A percentile compares a stretch with the other conserved stretches of the same genome.
phyloP scores from a whole-genome alignment of 1,140 invertebrate species.

The Bombus difficillimus region DNA sequence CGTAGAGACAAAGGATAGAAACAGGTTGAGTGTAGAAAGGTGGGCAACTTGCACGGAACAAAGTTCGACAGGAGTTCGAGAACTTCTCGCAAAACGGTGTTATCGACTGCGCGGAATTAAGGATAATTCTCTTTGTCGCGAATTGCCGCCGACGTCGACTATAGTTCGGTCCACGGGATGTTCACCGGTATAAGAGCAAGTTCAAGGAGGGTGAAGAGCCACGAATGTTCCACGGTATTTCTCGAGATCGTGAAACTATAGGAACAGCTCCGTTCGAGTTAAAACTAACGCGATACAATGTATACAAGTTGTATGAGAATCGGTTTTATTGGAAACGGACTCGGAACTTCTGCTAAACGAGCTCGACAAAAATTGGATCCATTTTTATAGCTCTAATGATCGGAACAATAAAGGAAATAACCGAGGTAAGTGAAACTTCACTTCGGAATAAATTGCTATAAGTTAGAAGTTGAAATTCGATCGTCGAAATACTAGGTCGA shows the following conservation, averaged over 20 bases:
- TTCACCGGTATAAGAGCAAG: background rate
- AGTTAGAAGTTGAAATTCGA: background rate
- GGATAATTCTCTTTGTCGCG: slow-evolving; percentile 19
- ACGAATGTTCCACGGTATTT: background rate
- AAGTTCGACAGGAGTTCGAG: background rate
- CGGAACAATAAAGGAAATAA: background rate
- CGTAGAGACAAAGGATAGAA: background rate
- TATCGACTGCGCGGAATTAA: slow-evolving; percentile 65
- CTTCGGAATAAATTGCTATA: no score
- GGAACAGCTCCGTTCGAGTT: background rate
- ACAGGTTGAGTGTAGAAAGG: background rate
- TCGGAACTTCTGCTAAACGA: background rate
- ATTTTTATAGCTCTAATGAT: background rate
- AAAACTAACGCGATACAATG: background rate
- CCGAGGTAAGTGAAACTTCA: background rate
- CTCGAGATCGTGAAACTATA: background rate
- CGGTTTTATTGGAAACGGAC: background rate
- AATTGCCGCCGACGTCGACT: background rate
- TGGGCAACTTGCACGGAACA: background rate
- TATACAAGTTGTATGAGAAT: background rate
- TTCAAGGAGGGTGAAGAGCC: background rate
- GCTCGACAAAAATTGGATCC: background rate
- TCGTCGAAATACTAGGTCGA: background rate
- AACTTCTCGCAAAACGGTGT: slow-evolving; percentile 51
- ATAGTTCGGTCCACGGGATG: background rate